A percentile compares a stretch with the other conserved stretches of the same genome.
Evolutionary conservation across 2,888 invertebrate species (phyloP).

Genomic region (Chrysotoxum bicinctum): DNA sequence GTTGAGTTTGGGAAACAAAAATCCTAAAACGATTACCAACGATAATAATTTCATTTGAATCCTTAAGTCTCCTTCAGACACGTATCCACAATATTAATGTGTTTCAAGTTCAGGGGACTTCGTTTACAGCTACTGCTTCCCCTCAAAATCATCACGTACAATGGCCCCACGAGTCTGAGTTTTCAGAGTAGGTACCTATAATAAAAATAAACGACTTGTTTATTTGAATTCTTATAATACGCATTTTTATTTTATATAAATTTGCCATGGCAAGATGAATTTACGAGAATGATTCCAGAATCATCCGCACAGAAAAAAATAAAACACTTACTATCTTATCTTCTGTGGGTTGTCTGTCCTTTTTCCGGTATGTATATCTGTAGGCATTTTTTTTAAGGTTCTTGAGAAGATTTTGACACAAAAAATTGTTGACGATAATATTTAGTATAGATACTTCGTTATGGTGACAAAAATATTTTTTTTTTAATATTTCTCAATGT

Average conservation of each 20-base stretch:
- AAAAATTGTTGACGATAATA: slow-evolving; percentile 13
- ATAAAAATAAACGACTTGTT: slow-evolving; percentile 72
- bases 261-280: slow-evolving; percentile 32
- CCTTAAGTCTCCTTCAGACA: slow-evolving; percentile 58
- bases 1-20: not conserved
- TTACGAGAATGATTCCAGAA: slow-evolving; percentile 40
- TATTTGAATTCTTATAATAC: slow-evolving; percentile 51
- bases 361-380: not conserved
- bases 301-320: not conserved
- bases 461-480: not conserved
- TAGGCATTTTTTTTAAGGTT: not conserved
- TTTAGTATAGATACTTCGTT: not conserved
- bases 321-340: slow-evolving; percentile 55
- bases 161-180: slow-evolving; percentile 6
- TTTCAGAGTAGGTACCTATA: slow-evolving; percentile 13
- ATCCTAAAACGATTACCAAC: slow-evolving; percentile 11
- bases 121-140: slow-evolving; percentile 48
- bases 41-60: slow-evolving; percentile 51
- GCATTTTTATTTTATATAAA: slow-evolving; percentile 4
- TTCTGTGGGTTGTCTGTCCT: not conserved
- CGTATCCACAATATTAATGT: slow-evolving; percentile 69
- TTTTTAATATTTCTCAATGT: slow-evolving; percentile 47
- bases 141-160: slow-evolving; percentile 70
- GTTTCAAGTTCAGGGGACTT: slow-evolving; percentile 67
- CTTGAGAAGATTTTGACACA: not conserved